Percentiles rank a stretch among this genome's conserved stretches.
These are phyloP conservation scores for Apamea epomidion DNA, from an alignment of 2,888 invertebrate genomes.

Conservation along the genomic window DNA sequence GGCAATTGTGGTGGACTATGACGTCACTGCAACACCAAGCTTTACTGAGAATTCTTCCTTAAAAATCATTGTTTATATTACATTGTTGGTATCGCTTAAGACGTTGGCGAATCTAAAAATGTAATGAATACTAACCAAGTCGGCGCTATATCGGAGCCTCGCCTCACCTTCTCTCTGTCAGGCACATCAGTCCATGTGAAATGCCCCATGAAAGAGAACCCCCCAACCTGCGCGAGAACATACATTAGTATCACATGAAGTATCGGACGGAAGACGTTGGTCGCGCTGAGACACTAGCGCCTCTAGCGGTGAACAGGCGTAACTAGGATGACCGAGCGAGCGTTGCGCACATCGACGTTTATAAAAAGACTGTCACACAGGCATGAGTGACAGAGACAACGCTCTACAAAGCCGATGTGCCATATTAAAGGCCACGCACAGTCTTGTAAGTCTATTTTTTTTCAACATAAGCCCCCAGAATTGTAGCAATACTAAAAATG, in stretches of 20 bases:
- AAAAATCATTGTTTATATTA: background rate
- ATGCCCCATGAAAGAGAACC: constrained; percentile 97
- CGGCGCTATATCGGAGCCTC: constrained; percentile 91
- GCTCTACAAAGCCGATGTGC: background rate
- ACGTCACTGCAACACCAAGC: background rate
- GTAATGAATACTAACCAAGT: constrained; percentile 87
- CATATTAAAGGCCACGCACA: background rate
- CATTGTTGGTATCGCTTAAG: background rate
- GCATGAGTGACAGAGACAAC: background rate
- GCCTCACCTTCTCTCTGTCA: constrained; percentile 91
- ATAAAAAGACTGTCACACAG: background rate
- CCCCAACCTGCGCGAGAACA: constrained; percentile 91
- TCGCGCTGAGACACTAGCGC: constrained; percentile 8
- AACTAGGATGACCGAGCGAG: constrained; percentile 11
- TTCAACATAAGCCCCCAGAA: no score
- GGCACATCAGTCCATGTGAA: constrained; percentile 97
- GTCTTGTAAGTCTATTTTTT: background rate
- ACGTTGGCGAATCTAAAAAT: background rate
- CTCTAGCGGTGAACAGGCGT: constrained; percentile 1
- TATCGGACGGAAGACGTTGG: background rate
- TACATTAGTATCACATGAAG: background rate
- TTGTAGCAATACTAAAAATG: background rate
- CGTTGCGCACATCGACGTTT: background rate
- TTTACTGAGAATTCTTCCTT: background rate
- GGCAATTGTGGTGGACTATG: background rate